Evolutionary conservation across 1,140 invertebrate genomes (phyloP).

Genomic region (Asobara japonica): DNA sequence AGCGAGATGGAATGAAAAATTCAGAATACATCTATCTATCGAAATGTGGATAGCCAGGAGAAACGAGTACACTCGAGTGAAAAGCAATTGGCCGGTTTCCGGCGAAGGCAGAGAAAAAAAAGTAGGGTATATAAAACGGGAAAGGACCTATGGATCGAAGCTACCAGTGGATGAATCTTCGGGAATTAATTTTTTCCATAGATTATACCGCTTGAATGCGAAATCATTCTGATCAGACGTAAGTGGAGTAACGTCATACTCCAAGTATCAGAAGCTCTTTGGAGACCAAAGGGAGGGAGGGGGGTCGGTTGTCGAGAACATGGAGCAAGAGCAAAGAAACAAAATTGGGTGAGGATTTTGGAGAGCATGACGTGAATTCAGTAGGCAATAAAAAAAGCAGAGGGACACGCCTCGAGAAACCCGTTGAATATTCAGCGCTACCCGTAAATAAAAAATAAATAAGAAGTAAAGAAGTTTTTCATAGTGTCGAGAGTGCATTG

Average conservation of each 20-base stretch:
- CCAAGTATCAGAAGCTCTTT: background rate
- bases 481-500: background rate
- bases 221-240: background rate
- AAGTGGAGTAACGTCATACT: background rate
- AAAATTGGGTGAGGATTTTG: constrained; percentile 15
- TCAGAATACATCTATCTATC: constrained; percentile 25
- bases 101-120: constrained; percentile 14
- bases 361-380: constrained; percentile 1
- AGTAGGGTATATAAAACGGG: background rate
- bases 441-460: constrained; percentile 9
- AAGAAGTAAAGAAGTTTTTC: background rate
- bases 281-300: background rate
- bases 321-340: background rate
- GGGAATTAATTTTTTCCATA: background rate
- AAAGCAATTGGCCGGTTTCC: constrained; percentile 18
- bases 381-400: background rate
- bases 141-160: background rate
- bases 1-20: constrained; percentile 31
- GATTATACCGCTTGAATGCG: background rate
- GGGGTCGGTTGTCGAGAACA: background rate
- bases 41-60: constrained; percentile 12
- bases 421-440: background rate
- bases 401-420: background rate
- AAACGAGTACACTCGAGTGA: constrained; percentile 23
- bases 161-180: background rate